These are phyloP conservation scores for Amblyraja radiata DNA, from an alignment of 2,797 vertebrate genomes.

Conservation along the genomic window DNA sequence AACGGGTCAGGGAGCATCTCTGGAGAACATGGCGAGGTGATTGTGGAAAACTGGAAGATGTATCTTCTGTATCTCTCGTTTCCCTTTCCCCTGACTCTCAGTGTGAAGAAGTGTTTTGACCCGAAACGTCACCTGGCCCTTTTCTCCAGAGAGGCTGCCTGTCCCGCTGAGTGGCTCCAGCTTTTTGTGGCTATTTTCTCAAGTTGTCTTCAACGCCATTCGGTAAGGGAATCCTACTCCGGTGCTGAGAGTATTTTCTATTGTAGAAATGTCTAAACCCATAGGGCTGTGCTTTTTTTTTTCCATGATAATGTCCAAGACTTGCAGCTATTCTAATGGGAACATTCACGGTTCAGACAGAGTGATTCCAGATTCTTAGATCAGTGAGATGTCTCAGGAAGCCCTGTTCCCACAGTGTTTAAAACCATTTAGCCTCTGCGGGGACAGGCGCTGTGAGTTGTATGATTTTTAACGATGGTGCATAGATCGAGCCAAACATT, in stretches of 20 bases:
- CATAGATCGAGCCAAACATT: slow-evolving; percentile 16
- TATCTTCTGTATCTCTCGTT: too few relatives aligned
- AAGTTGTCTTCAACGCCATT: neutral
- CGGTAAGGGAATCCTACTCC: neutral
- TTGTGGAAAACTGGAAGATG: too few relatives aligned
- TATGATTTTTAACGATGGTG: neutral
- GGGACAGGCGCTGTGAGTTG: neutral
- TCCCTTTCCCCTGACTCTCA: too few relatives aligned
- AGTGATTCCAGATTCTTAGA: slow-evolving; percentile 35
- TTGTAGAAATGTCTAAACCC: neutral
- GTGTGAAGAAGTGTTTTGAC: too few relatives aligned
- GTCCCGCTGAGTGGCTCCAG: too few relatives aligned
- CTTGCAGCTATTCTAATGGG: slow-evolving; percentile 30
- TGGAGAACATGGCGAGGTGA: too few relatives aligned
- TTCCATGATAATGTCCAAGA: slow-evolving; percentile 24
- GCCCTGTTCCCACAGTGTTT: slow-evolving; percentile 29
- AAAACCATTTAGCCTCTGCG: slow-evolving; percentile 12
- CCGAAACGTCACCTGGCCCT: too few relatives aligned
- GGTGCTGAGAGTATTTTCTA: neutral
- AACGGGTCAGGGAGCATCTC: too few relatives aligned
- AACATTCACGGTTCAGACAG: slow-evolving; percentile 17
- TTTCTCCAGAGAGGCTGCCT: too few relatives aligned
- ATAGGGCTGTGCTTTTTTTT: neutral
- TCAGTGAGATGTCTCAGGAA: slow-evolving; percentile 33
- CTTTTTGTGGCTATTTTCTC: neutral